Percentiles rank a stretch among this genome's conserved stretches.
These are phyloP conservation scores for Hydropotes inermis DNA, from an alignment of 2,113 vertebrate species.

Conservation along the genomic window DNA sequence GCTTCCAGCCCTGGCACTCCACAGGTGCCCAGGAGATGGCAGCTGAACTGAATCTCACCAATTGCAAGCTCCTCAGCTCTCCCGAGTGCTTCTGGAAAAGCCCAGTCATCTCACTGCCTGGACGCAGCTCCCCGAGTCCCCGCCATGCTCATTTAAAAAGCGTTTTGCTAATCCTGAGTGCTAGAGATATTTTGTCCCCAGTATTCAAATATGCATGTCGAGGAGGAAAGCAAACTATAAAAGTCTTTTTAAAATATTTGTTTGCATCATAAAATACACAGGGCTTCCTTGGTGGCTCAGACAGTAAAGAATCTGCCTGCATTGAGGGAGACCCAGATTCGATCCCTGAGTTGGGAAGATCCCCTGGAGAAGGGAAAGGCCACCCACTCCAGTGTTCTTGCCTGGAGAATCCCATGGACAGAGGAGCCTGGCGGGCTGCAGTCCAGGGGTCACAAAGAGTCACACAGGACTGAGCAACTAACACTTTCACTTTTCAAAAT, in stretches of 20 bases:
- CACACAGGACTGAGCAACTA: rapidly evolving
- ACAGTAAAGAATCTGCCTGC: background rate
- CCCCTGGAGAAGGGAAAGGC: background rate
- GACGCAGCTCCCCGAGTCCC: background rate
- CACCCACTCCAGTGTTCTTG: background rate
- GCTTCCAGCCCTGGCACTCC: background rate
- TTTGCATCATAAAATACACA: background rate
- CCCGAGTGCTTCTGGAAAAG: background rate
- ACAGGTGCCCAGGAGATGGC: background rate
- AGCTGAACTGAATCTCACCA: background rate
- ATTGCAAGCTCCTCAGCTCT: too few relatives aligned
- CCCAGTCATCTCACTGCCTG: background rate
- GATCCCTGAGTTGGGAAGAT: background rate
- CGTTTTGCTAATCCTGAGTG: background rate
- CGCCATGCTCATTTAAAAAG: background rate
- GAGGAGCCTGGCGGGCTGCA: background rate
- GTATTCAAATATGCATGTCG: background rate
- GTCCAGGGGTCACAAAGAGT: background rate
- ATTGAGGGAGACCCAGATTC: background rate
- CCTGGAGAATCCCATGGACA: background rate
- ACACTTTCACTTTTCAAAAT: background rate
- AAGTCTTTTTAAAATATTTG: background rate
- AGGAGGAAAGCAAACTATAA: background rate
- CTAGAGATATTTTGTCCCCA: background rate
- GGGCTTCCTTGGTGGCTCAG: background rate